Base-by-base conservation (phyloP, 2,113 vertebrate genomes). In the Cepphus grylle region DNA sequence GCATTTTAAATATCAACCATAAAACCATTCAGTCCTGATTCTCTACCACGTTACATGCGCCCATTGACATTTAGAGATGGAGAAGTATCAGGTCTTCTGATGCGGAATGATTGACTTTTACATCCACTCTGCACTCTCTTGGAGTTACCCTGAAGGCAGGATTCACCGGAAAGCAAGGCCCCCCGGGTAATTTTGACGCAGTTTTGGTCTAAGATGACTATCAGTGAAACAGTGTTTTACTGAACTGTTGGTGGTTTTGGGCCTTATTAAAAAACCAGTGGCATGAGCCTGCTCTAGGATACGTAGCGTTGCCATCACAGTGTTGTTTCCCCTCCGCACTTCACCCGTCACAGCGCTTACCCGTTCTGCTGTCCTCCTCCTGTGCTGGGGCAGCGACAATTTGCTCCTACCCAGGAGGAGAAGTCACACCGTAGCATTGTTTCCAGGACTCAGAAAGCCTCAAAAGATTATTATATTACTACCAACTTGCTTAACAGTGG, bases 221-320 rank as follows among this genome's bases (percentile, higher is more conserved):
- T 53, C 27, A 29, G 55, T 78, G 72, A 62, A 93, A 43, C 1
- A 3, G 15, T 63, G n/a, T 43, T 76, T 90, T 88, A 58, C 16
- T 26, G 30, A 65, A n/a, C 32, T 76, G 5, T 40, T 43, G 45
- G 36, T 76, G 18, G 21, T 12, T 76, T 82, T 9, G 29, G 20
- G 14, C 27, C 32, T 69, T 47, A 25, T 27, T 65, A 38, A 88
- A 86, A 81, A 52, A 69, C 3, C 15, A 45, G 5, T 5, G 3
- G 6, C 42, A 63, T 3, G 17, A 81, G 11, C 36, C 45, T 81
- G 55, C 67, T 56, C 2, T 65, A 56, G 49, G 49, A 17, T 47
- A 29, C 0, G 0, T 32, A 5, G 17, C 11, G 0, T 26, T 72
- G 61, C 67, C 19, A 53, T 43, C 49, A 34, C 5, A 23, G 55